A percentile compares a stretch with the other conserved stretches of the same genome.
Conservation (phyloP, 2,888 invertebrate genomes). For the Nomada fucata region DNA sequence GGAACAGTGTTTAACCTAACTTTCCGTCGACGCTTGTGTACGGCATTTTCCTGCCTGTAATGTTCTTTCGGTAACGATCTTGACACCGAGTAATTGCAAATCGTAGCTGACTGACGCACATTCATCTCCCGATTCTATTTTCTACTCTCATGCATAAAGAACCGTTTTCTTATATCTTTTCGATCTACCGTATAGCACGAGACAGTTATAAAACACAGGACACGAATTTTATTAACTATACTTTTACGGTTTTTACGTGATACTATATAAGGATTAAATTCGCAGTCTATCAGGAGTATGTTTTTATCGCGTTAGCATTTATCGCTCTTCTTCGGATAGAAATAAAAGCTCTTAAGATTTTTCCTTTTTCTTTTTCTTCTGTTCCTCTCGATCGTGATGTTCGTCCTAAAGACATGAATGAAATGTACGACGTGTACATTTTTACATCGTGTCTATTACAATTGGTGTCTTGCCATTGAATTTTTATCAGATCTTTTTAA, state of each 20-base stretch:
- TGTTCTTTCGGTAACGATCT: slow-evolving; percentile 37
- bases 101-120: slow-evolving; percentile 8
- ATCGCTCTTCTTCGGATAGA: slow-evolving; percentile 26
- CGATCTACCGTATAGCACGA: slow-evolving; percentile 19
- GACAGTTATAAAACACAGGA: slow-evolving; percentile 13
- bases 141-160: neutral
- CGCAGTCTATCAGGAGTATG: slow-evolving; percentile 16
- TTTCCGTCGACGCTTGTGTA: slow-evolving; percentile 59
- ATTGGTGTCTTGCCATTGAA: neutral
- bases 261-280: slow-evolving; percentile 4
- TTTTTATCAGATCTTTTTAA: slow-evolving; percentile 21
- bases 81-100: slow-evolving; percentile 28
- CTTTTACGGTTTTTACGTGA: neutral
- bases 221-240: slow-evolving; percentile 3
- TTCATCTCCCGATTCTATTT: neutral
- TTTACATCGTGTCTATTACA: neutral
- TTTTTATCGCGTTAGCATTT: slow-evolving; percentile 9
- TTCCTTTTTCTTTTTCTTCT: slow-evolving; percentile 5
- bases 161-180: slow-evolving; percentile 17
- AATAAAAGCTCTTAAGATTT: slow-evolving; percentile 22
- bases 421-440: slow-evolving; percentile 1
- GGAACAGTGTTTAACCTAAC: slow-evolving; percentile 68
- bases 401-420: neutral
- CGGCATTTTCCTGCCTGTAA: slow-evolving; percentile 52
- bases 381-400: slow-evolving; percentile 21